A percentile compares a stretch with the other conserved stretches of the same genome.
Conservation (phyloP, 2,888 invertebrate species). For the Melanostoma mellinum region DNA sequence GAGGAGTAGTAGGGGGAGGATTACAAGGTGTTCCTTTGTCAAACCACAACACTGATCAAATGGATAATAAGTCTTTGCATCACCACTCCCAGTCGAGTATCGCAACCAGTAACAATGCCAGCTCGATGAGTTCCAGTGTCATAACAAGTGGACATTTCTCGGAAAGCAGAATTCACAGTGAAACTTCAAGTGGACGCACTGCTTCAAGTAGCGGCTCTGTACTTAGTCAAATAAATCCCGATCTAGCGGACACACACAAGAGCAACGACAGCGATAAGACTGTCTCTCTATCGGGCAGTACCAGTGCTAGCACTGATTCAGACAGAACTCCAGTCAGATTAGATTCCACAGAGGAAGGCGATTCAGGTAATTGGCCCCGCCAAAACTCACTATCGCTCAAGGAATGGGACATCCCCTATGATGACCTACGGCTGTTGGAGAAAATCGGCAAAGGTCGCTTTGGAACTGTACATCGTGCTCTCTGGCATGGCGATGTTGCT, state of each 20-base stretch:
- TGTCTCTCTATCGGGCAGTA: slow-evolving; percentile 87
- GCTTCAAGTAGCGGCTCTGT: slow-evolving; percentile 46
- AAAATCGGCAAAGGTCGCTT: slow-evolving; percentile 95
- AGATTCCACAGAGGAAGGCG: slow-evolving; percentile 91
- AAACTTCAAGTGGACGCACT: slow-evolving; percentile 55
- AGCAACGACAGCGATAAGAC: slow-evolving; percentile 88
- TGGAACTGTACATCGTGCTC: slow-evolving; percentile 96
- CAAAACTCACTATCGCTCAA: slow-evolving; percentile 94
- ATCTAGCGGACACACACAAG: slow-evolving; percentile 83
- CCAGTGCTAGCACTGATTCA: slow-evolving; percentile 90
- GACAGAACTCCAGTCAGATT: slow-evolving; percentile 91
- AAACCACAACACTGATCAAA: slow-evolving; percentile 53
- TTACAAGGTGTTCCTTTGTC: slow-evolving; percentile 9
- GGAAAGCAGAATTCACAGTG: slow-evolving; percentile 57
- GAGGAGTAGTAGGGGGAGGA: slow-evolving; percentile 37
- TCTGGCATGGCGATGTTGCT: slow-evolving; percentile 99
- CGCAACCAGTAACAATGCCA: slow-evolving; percentile 52
- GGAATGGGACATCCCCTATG: slow-evolving; percentile 99
- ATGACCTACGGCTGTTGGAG: slow-evolving; percentile 93
- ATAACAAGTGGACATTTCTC: slow-evolving; percentile 55
- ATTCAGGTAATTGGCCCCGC: slow-evolving; percentile 87
- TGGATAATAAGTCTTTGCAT: slow-evolving; percentile 59
- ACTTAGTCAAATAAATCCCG: slow-evolving; percentile 74
- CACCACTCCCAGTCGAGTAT: slow-evolving; percentile 70
- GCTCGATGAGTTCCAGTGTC: slow-evolving; percentile 54